These are phyloP conservation scores for Chloropsis cyanopogon DNA, from an alignment of 2,113 vertebrate species.

Conservation along the genomic window DNA sequence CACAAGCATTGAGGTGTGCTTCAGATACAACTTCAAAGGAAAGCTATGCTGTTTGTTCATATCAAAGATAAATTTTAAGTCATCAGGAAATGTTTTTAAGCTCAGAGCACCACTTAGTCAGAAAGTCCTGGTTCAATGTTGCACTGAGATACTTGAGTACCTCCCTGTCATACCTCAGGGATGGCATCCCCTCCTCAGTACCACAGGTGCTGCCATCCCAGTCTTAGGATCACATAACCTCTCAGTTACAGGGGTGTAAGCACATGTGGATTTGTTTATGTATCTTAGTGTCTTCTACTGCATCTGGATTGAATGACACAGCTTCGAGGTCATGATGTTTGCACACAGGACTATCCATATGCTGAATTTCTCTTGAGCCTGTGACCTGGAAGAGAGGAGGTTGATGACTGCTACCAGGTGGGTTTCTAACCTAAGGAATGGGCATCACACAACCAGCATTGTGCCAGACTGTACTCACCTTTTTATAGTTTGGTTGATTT, in stretches of 20 bases:
- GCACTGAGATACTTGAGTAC: neutral
- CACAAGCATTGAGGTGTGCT: neutral
- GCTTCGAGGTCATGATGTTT: neutral
- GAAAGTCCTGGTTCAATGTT: neutral
- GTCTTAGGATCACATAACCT: neutral
- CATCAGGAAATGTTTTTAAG: neutral
- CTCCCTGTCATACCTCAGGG: neutral
- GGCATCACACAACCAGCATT: neutral
- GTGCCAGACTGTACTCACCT: neutral
- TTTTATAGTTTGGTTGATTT: neutral
- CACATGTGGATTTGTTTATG: neutral
- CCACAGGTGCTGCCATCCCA: accelerated
- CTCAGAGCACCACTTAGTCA: neutral
- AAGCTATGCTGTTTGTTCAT: neutral
- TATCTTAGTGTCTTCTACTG: neutral
- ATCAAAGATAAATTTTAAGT: neutral
- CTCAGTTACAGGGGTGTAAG: neutral
- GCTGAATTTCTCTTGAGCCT: neutral
- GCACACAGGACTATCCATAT: too few species aligned
- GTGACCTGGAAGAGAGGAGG: neutral
- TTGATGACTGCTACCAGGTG: neutral
- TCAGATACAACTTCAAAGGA: neutral
- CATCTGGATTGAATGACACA: neutral
- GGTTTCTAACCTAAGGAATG: neutral
- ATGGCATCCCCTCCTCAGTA: neutral